These are phyloP conservation scores for Ostrea edulis DNA, from an alignment of 1,140 invertebrate genomes.

Conservation along the genomic window DNA sequence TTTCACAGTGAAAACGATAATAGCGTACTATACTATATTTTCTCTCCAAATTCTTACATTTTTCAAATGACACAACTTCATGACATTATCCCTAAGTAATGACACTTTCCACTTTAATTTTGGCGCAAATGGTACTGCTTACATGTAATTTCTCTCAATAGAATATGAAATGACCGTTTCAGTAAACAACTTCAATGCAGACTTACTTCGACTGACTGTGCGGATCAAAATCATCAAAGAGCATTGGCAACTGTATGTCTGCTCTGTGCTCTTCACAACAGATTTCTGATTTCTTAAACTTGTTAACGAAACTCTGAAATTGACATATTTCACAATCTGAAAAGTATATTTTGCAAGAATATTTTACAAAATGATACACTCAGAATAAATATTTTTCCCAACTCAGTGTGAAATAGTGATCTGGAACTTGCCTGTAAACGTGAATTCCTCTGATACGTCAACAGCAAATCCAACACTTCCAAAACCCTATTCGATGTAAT, in stretches of 20 bases:
- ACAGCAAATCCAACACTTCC: slow-evolving; percentile 77
- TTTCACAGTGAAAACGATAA: too few species aligned
- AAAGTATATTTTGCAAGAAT: background rate
- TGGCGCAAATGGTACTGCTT: too few species aligned
- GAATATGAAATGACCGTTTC: too few species aligned
- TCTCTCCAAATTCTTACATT: too few species aligned
- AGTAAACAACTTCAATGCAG: background rate
- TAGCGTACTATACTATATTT: too few species aligned
- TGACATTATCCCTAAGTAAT: too few species aligned
- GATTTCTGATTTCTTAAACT: slow-evolving; percentile 75
- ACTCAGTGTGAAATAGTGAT: background rate
- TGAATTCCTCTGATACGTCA: slow-evolving; percentile 78
- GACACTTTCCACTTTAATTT: too few species aligned
- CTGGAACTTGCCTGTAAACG: slow-evolving; percentile 72
- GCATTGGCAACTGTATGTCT: slow-evolving; percentile 65
- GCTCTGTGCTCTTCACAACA: slow-evolving; percentile 57
- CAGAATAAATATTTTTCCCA: background rate
- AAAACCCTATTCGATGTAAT: slow-evolving; percentile 71
- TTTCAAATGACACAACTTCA: too few species aligned
- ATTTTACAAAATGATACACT: background rate
- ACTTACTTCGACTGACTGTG: slow-evolving; percentile 73
- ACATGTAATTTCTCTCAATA: too few species aligned
- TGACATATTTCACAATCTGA: background rate
- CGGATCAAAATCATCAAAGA: slow-evolving; percentile 73
- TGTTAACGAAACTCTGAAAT: slow-evolving; percentile 76